Conservation (phyloP, 2,797 vertebrate species). For the Pseudochromis fuscus region DNA sequence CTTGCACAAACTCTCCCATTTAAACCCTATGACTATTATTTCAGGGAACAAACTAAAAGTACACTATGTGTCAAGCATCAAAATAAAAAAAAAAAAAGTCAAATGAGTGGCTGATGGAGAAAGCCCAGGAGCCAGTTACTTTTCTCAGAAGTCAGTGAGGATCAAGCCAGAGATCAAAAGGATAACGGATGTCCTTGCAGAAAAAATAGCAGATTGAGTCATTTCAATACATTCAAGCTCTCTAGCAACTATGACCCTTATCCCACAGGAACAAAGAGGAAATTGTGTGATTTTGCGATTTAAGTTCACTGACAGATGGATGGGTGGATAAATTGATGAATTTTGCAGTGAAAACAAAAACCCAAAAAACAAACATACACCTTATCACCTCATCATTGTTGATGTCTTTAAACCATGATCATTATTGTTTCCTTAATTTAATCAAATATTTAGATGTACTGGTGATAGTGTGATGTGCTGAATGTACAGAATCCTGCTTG, state of each 20-base stretch:
- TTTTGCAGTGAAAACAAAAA: background rate
- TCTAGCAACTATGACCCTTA: background rate
- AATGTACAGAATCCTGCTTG: too few relatives aligned
- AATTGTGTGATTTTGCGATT: background rate
- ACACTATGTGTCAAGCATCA: background rate
- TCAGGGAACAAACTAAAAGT: background rate
- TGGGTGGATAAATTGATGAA: too few relatives aligned
- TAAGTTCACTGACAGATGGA: background rate
- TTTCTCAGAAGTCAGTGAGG: background rate
- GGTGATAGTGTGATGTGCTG: background rate
- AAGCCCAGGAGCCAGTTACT: background rate
- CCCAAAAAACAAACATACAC: too few relatives aligned
- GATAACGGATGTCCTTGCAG: background rate
- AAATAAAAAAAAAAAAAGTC: background rate
- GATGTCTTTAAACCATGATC: background rate
- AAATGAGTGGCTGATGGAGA: background rate
- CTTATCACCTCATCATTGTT: too few relatives aligned
- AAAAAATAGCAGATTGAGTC: constrained; percentile 3
- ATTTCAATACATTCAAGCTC: background rate
- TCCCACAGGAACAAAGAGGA: background rate
- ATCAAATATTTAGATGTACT: too few relatives aligned
- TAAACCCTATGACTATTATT: background rate
- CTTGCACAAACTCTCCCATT: background rate
- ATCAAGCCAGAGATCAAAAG: constrained; percentile 6
- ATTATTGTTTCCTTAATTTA: too few relatives aligned